phyloP scores from a whole-genome alignment of 2,888 invertebrate species.

The Melanchra persicariae region DNA sequence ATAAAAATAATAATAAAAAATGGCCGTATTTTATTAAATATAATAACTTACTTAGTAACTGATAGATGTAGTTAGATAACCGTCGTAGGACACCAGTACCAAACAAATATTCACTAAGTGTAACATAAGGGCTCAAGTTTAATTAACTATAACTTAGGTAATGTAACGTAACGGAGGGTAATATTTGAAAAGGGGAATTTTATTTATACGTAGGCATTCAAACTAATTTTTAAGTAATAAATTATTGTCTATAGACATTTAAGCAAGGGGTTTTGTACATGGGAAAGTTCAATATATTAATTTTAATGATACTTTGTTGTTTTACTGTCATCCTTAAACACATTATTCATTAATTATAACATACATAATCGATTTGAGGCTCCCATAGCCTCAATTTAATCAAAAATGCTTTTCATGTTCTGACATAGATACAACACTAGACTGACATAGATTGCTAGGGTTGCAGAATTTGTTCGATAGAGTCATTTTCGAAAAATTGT shows the following conservation, averaged over 20 bases:
- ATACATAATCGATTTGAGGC: neutral
- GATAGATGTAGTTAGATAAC: slow-evolving; percentile 60
- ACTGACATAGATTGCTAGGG: too few relatives aligned
- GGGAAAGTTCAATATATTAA: slow-evolving; percentile 61
- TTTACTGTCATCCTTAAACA: slow-evolving; percentile 33
- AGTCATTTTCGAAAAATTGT: too few relatives aligned
- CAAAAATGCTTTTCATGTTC: neutral
- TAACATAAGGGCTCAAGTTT: slow-evolving; percentile 47
- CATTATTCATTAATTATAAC: neutral
- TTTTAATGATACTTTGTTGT: slow-evolving; percentile 58
- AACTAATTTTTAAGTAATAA: slow-evolving; percentile 62
- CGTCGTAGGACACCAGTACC: slow-evolving; percentile 84
- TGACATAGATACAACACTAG: neutral
- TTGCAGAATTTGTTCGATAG: too few relatives aligned
- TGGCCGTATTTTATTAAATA: slow-evolving; percentile 76
- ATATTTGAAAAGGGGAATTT: slow-evolving; percentile 49
- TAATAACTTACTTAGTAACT: slow-evolving; percentile 66
- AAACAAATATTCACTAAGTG: slow-evolving; percentile 83
- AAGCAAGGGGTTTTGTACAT: slow-evolving; percentile 52
- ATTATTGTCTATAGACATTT: slow-evolving; percentile 55
- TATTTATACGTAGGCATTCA: slow-evolving; percentile 60
- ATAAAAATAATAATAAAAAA: slow-evolving; percentile 62
- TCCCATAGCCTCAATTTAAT: neutral
- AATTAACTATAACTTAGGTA: slow-evolving; percentile 30
- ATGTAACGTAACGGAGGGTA: slow-evolving; percentile 32